Base-by-base conservation (phyloP, 2,888 invertebrate genomes). In the Drosophila anomelani region DNA sequence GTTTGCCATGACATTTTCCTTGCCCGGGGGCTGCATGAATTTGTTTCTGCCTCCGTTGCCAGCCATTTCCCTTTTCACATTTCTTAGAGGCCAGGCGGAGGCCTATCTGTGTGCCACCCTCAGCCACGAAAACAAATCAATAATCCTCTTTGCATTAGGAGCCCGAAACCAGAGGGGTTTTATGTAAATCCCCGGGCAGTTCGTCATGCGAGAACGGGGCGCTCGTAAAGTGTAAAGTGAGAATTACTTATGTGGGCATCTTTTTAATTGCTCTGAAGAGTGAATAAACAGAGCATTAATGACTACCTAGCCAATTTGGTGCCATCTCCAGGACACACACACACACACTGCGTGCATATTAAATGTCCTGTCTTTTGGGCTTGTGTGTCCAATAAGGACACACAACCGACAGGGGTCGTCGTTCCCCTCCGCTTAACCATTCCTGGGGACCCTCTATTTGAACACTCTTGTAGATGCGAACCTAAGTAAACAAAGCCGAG, bases 91-190 rank as follows among this genome's bases (percentile, higher is more conserved):
- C 51, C 39, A 49, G 20, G 20, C 46, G 26, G 51, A 51, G 58
- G 76, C 69, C 59, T 49, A 53, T 55, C 79, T 78, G 68, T 9
- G 51, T 15, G 63, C 60, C 29, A 43, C 8, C 29, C 71, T n/a
- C 55, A 47, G 46, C 60, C 54, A 55, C 15, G 26, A 59, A 68
- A 69, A 75, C 84, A 79, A 86, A 89, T 89, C 85, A 81, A 86
- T 86, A 86, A 86, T 86, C 85, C 82, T 76, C 85, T 87, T 79
- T 76, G 61, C 83, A 79, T 71, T 75, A 77, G 74, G 80, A 73
- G 60, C 69, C 76, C 73, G 71, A 83, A 81, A 6, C 34, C 60
- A 80, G 73, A 53, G 29, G 62, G 32, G 55, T 64, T 58, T 75
- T 72, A 79, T 77, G 86, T 66, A 82, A 83, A 82, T 73, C 74